phyloP scores from a whole-genome alignment of 2,888 invertebrate genomes.

The Lepidochrysops patricia region DNA sequence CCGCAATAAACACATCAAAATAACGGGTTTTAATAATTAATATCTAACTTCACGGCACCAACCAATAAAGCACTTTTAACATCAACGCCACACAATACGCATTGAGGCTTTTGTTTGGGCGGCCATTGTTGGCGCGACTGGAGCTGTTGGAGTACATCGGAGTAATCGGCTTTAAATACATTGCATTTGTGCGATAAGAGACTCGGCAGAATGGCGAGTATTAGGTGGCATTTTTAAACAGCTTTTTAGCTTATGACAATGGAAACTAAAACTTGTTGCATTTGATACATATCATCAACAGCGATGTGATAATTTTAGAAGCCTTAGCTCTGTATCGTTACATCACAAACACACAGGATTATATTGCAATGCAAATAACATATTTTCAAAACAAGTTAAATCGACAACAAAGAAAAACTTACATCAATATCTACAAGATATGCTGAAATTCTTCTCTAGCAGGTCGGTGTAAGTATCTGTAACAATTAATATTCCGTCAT shows the following conservation, averaged over 20 bases:
- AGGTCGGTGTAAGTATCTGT: background rate
- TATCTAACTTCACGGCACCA: background rate
- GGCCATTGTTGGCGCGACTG: constrained; percentile 22
- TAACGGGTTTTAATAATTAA: background rate
- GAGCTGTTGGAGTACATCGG: constrained; percentile 20
- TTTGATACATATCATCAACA: background rate
- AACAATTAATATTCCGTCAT: background rate
- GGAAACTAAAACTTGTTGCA: background rate
- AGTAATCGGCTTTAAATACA: constrained; percentile 26
- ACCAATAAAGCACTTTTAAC: constrained; percentile 7
- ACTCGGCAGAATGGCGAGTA: constrained; percentile 20
- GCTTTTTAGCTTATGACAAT: background rate
- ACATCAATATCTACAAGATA: background rate
- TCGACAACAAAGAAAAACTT: background rate
- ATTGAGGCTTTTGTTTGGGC: constrained; percentile 22
- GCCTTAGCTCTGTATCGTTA: no score
- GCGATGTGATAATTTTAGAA: background rate
- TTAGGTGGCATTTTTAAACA: constrained; percentile 18
- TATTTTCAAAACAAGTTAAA: no score
- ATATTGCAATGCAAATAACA: no score
- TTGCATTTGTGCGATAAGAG: constrained; percentile 25
- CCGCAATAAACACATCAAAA: background rate
- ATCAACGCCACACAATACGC: constrained; percentile 20
- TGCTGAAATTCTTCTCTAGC: background rate
- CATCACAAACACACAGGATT: no score